Conservation (phyloP, 2,797 vertebrate species). For the Microctenopoma stevenorrisi region DNA sequence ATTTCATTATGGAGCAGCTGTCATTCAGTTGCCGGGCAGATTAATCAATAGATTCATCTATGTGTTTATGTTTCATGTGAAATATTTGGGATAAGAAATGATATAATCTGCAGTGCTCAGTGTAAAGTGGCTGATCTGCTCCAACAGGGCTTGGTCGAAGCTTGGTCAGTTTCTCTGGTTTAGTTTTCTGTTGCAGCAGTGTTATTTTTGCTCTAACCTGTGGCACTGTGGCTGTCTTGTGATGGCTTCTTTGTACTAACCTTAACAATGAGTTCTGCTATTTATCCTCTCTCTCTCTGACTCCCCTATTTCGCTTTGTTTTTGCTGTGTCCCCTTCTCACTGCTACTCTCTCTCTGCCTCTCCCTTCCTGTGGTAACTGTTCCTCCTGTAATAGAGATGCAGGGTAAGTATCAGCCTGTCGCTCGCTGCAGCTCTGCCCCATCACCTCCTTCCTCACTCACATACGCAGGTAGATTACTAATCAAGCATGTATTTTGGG, state of each 20-base stretch:
- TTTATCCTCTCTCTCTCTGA: conserved; percentile 52
- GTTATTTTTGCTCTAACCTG: conserved; percentile 74
- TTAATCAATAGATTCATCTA: no score
- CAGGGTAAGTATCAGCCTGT: conserved; percentile 83
- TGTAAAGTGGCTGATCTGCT: not conserved
- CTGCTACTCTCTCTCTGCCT: conserved; percentile 42
- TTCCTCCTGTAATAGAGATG: conserved; percentile 78
- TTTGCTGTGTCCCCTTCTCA: conserved; percentile 44
- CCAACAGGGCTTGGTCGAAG: conserved; percentile 18
- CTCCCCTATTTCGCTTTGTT: conserved; percentile 54
- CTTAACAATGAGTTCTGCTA: conserved; percentile 79
- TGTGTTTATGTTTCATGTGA: not conserved
- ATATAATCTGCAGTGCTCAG: not conserved
- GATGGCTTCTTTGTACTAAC: conserved; percentile 83
- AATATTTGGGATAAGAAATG: no score
- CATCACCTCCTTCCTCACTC: conserved; percentile 15
- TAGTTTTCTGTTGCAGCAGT: conserved; percentile 57
- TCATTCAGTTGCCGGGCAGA: conserved; percentile 75
- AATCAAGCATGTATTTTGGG: not conserved
- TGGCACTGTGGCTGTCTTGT: conserved; percentile 75
- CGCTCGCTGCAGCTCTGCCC: conserved; percentile 27
- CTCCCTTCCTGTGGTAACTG: conserved; percentile 51
- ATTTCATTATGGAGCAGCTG: conserved; percentile 52
- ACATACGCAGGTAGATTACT: conserved; percentile 10
- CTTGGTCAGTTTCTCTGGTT: conserved; percentile 25